These are phyloP conservation scores for Aplocera efformata DNA, from an alignment of 2,888 invertebrate species.

Conservation along the genomic window DNA sequence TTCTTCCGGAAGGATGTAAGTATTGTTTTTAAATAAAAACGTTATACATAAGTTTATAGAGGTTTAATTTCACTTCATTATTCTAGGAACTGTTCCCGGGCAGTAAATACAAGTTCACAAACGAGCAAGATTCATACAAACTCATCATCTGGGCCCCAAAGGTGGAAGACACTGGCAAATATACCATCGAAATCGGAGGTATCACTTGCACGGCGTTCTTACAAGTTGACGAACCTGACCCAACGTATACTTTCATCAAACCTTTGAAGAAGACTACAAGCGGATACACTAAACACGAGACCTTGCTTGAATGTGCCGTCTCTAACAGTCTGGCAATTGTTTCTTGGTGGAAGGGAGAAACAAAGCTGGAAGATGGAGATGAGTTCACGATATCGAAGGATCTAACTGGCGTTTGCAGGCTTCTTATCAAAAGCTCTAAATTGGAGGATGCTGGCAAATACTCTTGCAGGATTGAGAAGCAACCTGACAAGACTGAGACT, in stretches of 20 bases:
- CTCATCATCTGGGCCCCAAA: conserved; percentile 94
- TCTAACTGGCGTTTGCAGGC: conserved; percentile 92
- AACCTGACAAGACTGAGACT: conserved; percentile 91
- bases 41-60: background rate
- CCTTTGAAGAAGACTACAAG: conserved; percentile 92
- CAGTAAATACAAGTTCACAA: conserved; percentile 97
- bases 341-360: conserved; percentile 94
- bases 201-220: conserved; percentile 93
- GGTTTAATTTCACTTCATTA: background rate
- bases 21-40: conserved; percentile 37
- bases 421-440: conserved; percentile 90
- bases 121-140: conserved; percentile 94
- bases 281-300: conserved; percentile 95
- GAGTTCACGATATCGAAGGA: conserved; percentile 95
- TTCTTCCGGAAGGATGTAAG: conserved; percentile 95
- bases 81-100: conserved; percentile 95
- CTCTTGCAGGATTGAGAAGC: conserved; percentile 92
- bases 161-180: conserved; percentile 98
- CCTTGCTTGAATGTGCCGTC: conserved; percentile 94
- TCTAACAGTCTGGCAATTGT: conserved; percentile 96
- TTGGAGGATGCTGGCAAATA: conserved; percentile 94
- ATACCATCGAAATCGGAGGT: conserved; percentile 96
- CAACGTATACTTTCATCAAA: conserved; percentile 95
- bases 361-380: conserved; percentile 90
- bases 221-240: conserved; percentile 98